Conservation (phyloP, 2,113 vertebrate genomes). For the Chaetorhynchus papuensis region DNA sequence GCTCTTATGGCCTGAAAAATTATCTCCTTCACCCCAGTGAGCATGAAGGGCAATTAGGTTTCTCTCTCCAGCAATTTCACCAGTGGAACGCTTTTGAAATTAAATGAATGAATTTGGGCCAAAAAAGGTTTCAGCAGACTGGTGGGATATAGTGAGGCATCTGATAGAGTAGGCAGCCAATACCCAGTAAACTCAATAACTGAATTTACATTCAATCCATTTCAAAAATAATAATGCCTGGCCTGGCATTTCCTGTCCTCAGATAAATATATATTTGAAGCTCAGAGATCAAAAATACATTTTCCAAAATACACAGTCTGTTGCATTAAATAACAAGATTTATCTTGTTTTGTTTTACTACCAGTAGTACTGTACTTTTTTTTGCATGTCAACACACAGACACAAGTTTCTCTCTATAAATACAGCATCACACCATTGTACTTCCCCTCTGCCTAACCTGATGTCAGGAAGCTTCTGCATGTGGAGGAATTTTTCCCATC, state of each 20-base stretch:
- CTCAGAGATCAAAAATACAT: background rate
- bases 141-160: background rate
- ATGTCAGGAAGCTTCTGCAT: background rate
- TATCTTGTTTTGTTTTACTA: background rate
- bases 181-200: background rate
- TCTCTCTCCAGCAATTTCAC: background rate
- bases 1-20: background rate
- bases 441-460: background rate
- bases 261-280: background rate
- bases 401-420: background rate
- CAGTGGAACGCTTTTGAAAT: background rate
- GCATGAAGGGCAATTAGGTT: background rate
- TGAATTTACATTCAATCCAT: background rate
- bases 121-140: background rate
- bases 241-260: background rate
- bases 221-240: background rate
- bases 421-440: background rate
- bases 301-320: background rate
- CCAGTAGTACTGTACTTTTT: background rate
- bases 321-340: background rate
- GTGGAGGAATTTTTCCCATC: background rate
- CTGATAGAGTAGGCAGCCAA: background rate
- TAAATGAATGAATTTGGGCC: background rate
- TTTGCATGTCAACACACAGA: background rate
- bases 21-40: background rate